Base-by-base conservation (phyloP, 2,797 vertebrate species). In the Eutrigla gurnardus region DNA sequence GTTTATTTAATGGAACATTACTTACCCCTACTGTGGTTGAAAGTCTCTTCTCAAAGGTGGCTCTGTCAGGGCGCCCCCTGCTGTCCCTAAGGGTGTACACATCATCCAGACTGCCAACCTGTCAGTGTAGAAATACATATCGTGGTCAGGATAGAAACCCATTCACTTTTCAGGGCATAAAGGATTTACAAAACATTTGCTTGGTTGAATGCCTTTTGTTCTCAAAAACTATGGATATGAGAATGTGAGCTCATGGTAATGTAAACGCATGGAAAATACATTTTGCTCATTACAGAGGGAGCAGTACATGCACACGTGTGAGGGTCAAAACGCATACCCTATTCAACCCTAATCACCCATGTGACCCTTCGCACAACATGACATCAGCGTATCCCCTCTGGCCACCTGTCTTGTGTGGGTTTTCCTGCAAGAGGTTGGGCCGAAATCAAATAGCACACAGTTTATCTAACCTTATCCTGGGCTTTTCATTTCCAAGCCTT, bases 401-500 rank as follows among this genome's bases (percentile, higher is more conserved):
- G 87, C 88, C 92, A 91, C 87, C 88, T 91, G 88, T 88, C 84
- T 89, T 87, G 84, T 85, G 83, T 81, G 83, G 75, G 73, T 82
- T 90, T 86, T 89, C 85, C 76, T 86, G 76, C 53, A 11, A 88
- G 88, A 87, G 85, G 89, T 25, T 86, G 88, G 86, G 80, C 88
- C 54, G 18, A 88, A 94, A 95, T 93, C 91, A 93, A 93, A 94
- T 89, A 89, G 89, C 89, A 62, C 88, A 91, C 95, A 96, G 96
- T 97, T 96, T 96, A 96, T 96, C 96, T 96, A 97, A 96, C 97
- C 97, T 95, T 95, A 96, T 93, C 95, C 95, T 95, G 89, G 91
- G 94, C 95, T 97, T 96, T 97, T 96, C 96, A 97, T 97, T 96
- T 97, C 95, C 95, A 96, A 96, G 95, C 96, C 96, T 97, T 96